Conservation (phyloP, 2,797 vertebrate genomes). For the Limosa lapponica region DNA sequence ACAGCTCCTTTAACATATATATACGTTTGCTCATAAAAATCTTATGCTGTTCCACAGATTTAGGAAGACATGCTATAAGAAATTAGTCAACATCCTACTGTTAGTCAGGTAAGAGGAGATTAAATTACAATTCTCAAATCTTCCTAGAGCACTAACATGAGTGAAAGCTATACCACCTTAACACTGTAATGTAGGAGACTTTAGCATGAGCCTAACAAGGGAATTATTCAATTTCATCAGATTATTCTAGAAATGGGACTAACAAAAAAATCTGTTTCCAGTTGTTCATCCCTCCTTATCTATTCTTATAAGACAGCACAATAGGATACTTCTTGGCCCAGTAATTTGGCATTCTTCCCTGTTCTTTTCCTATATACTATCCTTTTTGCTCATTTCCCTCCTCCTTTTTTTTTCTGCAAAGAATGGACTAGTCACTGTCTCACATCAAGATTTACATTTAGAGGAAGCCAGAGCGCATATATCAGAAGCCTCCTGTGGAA, state of each 20-base stretch:
- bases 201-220: not conserved
- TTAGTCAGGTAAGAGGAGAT: not conserved
- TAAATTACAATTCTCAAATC: not conserved
- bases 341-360: not conserved
- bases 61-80: not conserved
- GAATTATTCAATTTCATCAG: not conserved
- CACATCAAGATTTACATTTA: not conserved
- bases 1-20: not conserved
- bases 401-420: not conserved
- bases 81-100: not conserved
- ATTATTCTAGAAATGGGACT: not conserved
- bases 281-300: not conserved
- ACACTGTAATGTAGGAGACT: not conserved
- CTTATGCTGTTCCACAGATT: not conserved
- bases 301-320: not conserved
- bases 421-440: not conserved
- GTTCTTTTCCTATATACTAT: not conserved
- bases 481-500: not conserved
- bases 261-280: not conserved
- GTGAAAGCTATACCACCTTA: not conserved
- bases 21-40: not conserved
- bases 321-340: not conserved
- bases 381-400: not conserved
- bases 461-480: not conserved
- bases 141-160: not conserved